phyloP scores from a whole-genome alignment of 2,113 vertebrate species.

The Lamprologus ornatipinnis region DNA sequence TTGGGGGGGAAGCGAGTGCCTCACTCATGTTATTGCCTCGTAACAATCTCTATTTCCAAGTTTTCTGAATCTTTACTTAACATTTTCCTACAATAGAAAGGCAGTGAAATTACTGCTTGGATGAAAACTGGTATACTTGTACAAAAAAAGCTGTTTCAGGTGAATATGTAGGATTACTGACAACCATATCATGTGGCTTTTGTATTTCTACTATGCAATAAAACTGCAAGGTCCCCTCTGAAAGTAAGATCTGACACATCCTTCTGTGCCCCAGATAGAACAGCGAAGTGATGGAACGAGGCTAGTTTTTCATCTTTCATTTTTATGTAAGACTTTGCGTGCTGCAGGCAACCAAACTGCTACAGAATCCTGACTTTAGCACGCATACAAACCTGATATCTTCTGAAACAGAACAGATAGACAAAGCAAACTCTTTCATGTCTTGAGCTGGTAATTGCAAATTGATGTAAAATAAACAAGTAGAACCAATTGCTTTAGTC shows the following conservation, averaged over 20 bases:
- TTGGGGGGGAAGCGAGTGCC: no score
- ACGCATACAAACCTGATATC: not conserved
- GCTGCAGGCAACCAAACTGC: conserved; percentile 9
- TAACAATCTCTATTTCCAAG: not conserved
- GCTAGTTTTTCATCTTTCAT: conserved; percentile 12
- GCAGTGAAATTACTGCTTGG: not conserved
- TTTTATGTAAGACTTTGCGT: not conserved
- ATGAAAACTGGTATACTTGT: not conserved
- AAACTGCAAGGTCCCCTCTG: not conserved
- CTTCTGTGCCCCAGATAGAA: conserved; percentile 11
- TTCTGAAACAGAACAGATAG: conserved; percentile 11
- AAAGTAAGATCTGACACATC: conserved; percentile 5
- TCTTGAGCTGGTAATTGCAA: conserved; percentile 23
- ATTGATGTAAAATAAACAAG: conserved; percentile 45
- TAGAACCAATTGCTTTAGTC: not conserved
- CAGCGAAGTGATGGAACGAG: conserved; percentile 11
- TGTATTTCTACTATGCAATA: not conserved
- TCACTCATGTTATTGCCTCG: no score
- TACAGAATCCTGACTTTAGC: conserved; percentile 6
- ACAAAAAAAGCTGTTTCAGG: not conserved
- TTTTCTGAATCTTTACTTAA: not conserved
- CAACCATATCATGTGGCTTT: not conserved
- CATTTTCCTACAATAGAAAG: not conserved
- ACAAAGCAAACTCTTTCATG: conserved; percentile 28
- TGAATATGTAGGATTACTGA: not conserved